A percentile compares a stretch with the other conserved stretches of the same genome.
Conservation (phyloP, 2,797 vertebrate species). For the Acrossocheilus wenchowensis region DNA sequence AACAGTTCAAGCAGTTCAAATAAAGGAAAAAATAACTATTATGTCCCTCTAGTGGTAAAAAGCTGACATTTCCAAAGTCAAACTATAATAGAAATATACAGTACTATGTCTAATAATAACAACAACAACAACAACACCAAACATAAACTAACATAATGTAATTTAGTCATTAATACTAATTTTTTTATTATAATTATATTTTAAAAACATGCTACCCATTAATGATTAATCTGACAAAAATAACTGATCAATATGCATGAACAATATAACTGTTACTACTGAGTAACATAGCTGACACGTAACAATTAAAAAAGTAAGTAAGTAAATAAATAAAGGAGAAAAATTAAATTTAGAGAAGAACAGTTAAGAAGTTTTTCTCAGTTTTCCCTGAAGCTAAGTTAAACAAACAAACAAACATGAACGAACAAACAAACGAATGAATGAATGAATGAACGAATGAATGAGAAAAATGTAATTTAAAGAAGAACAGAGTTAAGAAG, state of each 20-base stretch:
- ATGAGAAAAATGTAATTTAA: not conserved
- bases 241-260: too few species aligned
- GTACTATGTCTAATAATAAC: not conserved
- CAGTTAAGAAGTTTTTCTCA: not conserved
- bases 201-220: too few species aligned
- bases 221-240: too few species aligned
- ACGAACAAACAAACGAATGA: too few species aligned
- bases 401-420: too few species aligned
- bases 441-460: too few species aligned
- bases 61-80: not conserved
- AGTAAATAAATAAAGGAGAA: not conserved
- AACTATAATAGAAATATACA: not conserved
- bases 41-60: constrained; percentile 24
- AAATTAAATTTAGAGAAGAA: not conserved
- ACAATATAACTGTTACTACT: too few species aligned
- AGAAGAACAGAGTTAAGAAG: not conserved
- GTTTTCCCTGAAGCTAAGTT: too few species aligned
- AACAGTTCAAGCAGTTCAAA: not conserved
- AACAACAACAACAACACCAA: not conserved
- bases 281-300: too few species aligned
- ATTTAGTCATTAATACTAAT: not conserved
- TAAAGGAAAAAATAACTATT: too few species aligned
- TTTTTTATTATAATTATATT: too few species aligned
- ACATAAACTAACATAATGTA: not conserved
- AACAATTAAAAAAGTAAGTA: too few species aligned